phyloP scores from a whole-genome alignment of 2,797 vertebrate genomes.

The Brachyalestes nurse region DNA sequence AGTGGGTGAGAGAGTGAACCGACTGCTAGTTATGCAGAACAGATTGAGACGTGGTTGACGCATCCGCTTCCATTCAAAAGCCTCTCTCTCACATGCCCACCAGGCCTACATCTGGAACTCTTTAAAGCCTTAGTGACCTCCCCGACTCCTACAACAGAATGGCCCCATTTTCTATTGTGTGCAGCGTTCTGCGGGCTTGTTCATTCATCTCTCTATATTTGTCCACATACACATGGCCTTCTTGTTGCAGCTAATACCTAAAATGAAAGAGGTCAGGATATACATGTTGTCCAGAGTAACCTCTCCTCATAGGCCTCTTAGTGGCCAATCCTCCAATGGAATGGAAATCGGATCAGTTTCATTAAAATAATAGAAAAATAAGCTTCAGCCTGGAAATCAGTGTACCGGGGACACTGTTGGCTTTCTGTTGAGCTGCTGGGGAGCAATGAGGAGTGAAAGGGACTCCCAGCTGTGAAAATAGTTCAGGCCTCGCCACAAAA shows the following conservation, averaged over 20 bases:
- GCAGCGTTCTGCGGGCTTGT: conserved; percentile 29
- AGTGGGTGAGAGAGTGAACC: background rate
- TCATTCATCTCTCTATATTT: conserved; percentile 27
- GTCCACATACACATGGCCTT: background rate
- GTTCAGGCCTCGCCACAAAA: too few species aligned
- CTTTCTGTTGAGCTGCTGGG: too few species aligned
- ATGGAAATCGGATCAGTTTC: too few species aligned
- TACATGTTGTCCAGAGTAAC: background rate
- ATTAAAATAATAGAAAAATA: too few species aligned
- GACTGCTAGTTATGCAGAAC: conserved; percentile 4
- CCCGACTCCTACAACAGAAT: conserved; percentile 48
- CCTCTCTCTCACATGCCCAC: conserved; percentile 32
- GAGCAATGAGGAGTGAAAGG: too few species aligned
- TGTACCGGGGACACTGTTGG: too few species aligned
- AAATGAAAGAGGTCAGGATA: background rate
- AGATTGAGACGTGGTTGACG: conserved; percentile 28
- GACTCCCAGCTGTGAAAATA: too few species aligned
- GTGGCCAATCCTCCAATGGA: too few species aligned
- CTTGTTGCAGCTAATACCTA: background rate
- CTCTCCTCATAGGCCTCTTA: too few species aligned
- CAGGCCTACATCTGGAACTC: conserved; percentile 61
- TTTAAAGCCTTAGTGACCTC: conserved; percentile 54
- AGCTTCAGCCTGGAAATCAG: too few species aligned
- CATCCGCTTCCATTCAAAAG: conserved; percentile 40
- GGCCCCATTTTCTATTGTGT: conserved; percentile 43